These are phyloP conservation scores for Macrosiphum euphorbiae DNA, from an alignment of 2,888 invertebrate genomes.

Conservation along the genomic window DNA sequence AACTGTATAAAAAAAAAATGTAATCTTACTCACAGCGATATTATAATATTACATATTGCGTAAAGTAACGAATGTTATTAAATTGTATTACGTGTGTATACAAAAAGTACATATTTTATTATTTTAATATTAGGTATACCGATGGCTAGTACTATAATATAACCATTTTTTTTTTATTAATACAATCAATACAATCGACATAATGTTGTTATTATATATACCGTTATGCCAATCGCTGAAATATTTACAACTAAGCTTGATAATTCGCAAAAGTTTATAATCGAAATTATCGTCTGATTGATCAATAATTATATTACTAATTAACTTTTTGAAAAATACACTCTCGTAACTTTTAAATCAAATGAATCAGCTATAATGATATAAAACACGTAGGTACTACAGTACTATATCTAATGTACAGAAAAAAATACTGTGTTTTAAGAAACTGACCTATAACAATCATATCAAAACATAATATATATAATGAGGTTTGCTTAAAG, in stretches of 20 bases:
- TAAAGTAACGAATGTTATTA: neutral
- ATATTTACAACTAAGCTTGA: neutral
- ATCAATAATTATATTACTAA: neutral
- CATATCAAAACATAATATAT: neutral
- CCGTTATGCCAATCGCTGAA: neutral
- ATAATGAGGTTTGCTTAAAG: slow-evolving; percentile 1
- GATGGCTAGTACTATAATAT: too few relatives aligned
- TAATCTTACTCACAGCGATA: neutral
- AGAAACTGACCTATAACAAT: slow-evolving; percentile 12
- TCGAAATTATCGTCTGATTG: neutral
- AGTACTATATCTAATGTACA: neutral
- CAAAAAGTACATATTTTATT: neutral
- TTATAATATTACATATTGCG: neutral
- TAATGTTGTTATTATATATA: neutral
- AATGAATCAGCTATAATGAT: neutral
- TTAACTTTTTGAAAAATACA: neutral
- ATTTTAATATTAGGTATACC: neutral
- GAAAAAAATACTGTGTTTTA: neutral
- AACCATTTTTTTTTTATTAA: too few relatives aligned
- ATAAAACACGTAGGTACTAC: neutral
- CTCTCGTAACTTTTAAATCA: neutral
- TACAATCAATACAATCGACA: too few relatives aligned
- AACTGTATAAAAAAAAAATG: neutral
- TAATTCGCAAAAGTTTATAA: neutral
- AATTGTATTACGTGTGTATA: neutral